Evolutionary conservation across 2,888 invertebrate species (phyloP).

Genomic region (Geotrupes spiniger): DNA sequence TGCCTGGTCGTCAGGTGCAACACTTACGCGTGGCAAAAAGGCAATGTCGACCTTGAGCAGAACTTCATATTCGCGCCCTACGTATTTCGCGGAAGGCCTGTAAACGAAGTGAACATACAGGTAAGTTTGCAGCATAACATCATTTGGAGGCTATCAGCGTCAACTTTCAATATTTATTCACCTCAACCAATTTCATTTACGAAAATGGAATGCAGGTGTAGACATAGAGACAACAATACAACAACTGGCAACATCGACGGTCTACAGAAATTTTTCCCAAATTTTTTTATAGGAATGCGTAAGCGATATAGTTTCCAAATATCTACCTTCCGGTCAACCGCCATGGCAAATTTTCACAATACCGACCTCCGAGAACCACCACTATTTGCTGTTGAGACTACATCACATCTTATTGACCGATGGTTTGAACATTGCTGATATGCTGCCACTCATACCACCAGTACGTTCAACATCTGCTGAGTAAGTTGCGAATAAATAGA

Average conservation of each 20-base stretch:
- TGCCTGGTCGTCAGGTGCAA: slow-evolving; percentile 71
- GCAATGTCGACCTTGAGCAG: slow-evolving; percentile 64
- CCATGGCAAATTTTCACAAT: slow-evolving; percentile 82
- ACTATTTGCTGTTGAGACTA: slow-evolving; percentile 68
- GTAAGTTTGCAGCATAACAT: too few relatives aligned
- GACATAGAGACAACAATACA: too few relatives aligned
- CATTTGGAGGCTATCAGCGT: slow-evolving; percentile 1
- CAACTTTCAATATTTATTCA: too few relatives aligned
- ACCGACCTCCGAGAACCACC: slow-evolving; percentile 59
- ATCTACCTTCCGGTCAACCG: slow-evolving; percentile 66
- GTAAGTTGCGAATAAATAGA: too few relatives aligned
- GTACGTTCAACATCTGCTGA: slow-evolving; percentile 34
- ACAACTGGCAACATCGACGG: too few relatives aligned
- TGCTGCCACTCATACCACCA: slow-evolving; percentile 61
- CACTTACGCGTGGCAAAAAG: slow-evolving; percentile 71
- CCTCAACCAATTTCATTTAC: too few relatives aligned
- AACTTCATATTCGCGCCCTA: slow-evolving; percentile 65
- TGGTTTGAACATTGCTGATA: slow-evolving; percentile 71
- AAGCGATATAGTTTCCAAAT: slow-evolving; percentile 74
- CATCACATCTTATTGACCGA: slow-evolving; percentile 76
- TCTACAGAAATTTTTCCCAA: too few relatives aligned
- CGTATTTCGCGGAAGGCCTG: slow-evolving; percentile 65
- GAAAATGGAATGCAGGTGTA: too few relatives aligned
- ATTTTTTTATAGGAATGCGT: slow-evolving; percentile 71
- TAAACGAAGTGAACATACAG: slow-evolving; percentile 73